Evolutionary conservation across 2,113 vertebrate genomes (phyloP), one percentile per base, ranked within the genome.

Genomic region (Carlito syrichta): DNA sequence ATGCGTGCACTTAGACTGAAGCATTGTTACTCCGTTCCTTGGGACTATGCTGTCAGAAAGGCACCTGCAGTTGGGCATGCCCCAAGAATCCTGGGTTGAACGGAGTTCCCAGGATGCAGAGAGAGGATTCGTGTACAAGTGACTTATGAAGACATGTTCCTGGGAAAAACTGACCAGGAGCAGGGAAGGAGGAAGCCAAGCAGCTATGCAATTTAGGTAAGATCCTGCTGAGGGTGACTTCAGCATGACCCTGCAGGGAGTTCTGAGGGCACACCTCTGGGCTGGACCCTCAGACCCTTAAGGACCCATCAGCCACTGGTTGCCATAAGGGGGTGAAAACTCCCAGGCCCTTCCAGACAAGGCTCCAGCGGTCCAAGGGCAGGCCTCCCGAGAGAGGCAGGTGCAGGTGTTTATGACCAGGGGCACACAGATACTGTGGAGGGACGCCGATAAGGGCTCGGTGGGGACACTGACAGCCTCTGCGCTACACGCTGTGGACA

Each of bases 381-480:
- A 40, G 35, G 43, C 45, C 2, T 62, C 19, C 2, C 4, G 69
- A 79, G 50, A 77, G 45, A 52, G 40, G 56, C 62, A 19, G 16
- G 10, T 22, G n/a, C 63, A 74, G 56, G 76, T 6, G 30, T 20
- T 68, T 48, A 23, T 38, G 54, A 86, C 43, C 73, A 74, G 58
- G 74, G 81, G 32, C 23, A 60, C 9, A 4, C 45, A 58, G 45
- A 30, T 2, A 1, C 23, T 40, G 16, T 20, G 19, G 27, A 78
- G 10, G 23, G 43, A 74, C 3, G 5, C 0, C 30, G 6, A 11
- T 7, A 35, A 71, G 38, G 16, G 12, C 8, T 9, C 30, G n/a
- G n/a, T n/a, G n/a, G 63, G 48, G 43, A 40, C 4, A 3, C 45
- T 0, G 1, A 45, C 50, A 19, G 19, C 4, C 12, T 48, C 38